Conservation (phyloP, 2,797 vertebrate species). For the Champsocephalus esox region DNA sequence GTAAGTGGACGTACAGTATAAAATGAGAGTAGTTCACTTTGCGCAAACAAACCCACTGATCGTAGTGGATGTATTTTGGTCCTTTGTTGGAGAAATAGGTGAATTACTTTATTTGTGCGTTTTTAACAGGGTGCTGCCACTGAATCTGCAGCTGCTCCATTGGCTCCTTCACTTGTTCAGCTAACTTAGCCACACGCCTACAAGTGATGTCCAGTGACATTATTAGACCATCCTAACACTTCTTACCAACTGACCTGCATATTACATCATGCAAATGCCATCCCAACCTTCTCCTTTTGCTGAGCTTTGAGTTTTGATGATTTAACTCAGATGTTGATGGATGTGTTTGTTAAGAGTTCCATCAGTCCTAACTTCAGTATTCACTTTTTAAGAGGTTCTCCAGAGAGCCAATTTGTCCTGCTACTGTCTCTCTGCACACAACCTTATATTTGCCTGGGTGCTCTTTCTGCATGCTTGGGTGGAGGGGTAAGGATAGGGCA, state of each 20-base stretch:
- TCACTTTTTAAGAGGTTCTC: slow-evolving; percentile 9
- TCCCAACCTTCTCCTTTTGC: neutral
- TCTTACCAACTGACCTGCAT: neutral
- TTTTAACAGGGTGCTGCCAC: neutral
- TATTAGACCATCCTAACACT: neutral
- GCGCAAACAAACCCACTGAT: neutral
- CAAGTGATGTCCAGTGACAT: neutral
- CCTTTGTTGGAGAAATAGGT: neutral
- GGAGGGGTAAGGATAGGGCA: neutral
- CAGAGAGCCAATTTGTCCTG: slow-evolving; percentile 25
- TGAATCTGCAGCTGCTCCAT: no score
- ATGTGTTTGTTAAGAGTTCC: neutral
- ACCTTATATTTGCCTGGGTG: neutral
- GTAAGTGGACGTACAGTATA: neutral
- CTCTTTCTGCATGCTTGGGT: slow-evolving; percentile 1
- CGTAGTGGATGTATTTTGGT: neutral
- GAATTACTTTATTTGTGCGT: neutral
- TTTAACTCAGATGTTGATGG: slow-evolving; percentile 3
- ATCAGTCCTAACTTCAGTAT: neutral
- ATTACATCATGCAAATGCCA: neutral
- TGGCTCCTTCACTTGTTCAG: no score
- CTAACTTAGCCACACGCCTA: neutral
- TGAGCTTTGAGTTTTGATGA: neutral
- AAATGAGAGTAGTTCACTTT: neutral
- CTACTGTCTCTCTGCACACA: slow-evolving; percentile 3